Base-by-base conservation (phyloP, 2,888 invertebrate genomes). In the Dolomedes plantarius region DNA sequence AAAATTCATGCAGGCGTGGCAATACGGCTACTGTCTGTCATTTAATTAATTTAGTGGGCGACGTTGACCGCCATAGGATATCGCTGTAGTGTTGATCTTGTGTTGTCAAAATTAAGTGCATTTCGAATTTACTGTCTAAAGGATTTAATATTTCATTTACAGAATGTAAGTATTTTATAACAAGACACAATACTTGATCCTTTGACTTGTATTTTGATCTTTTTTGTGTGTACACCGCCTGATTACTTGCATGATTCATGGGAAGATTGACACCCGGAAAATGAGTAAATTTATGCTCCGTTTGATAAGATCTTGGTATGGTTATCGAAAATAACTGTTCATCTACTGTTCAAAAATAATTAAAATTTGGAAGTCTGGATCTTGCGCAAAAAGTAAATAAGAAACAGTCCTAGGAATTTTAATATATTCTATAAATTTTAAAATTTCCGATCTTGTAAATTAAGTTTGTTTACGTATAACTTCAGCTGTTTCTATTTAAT, bases 21-120 rank as follows among this genome's bases (percentile, higher is more conserved):
- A 71, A 79, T 56, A 28, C 1, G 13, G 1, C 3, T 23, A n/a
- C 1, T 13, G 1, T 3, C n/a, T 36, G 36, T 36, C 67, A 76
- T 75, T 77, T 83, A 77, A 83, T 83, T 83, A 77, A 77, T 76
- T 85, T 85, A 77, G 83, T 85, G 83, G 83, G 83, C 83, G 83
- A 85, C 72, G 83, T 85, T 78, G 71, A 85, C 77, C 83, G 83
- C 83, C 83, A 85, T 85, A 77, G 83, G 73, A 67, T 71, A n/a
- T 41, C 41, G 56, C 41, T 29, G 11, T 29, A 29, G 29, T 0
- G 65, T n/a, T 7, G 31, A 16, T 65, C 23, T 29, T 31, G 16
- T 31, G 13, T 9, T 16, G 13, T 9, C 16, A 5, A 28, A 62
- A 62, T 23, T 62, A 50, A n/a, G n/a, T 7, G 0, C 1, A 23